Evolutionary conservation across 2,113 vertebrate species (phyloP), one percentile per base, ranked within the genome.

Genomic region (Penelope pileata): DNA sequence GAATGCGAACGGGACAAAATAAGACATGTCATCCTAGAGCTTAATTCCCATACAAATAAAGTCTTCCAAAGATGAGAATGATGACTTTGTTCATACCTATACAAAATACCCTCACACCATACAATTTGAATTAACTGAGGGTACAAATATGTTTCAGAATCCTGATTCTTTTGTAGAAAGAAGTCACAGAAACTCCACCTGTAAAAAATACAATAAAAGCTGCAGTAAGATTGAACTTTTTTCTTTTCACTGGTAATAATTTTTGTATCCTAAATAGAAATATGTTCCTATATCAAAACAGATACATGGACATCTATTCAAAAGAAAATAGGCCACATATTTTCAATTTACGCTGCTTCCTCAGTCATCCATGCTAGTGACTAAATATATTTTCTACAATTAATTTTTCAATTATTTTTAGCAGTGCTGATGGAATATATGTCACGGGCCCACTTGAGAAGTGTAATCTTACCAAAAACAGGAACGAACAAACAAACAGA

Each of bases 71-170:
- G 34, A 60, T 34, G 30, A 82, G 54, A 78, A 0, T 6, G 5
- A 27, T 12, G 0, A 43, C 40, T 9, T 69, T 22, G 10, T 26
- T 45, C 95, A 83, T 94, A 99, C 99, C 99, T 98, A 77, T 99
- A 99, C 4, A 97, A 97, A 34, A 99, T 53, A 79, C 98, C 98
- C 48, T 98, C 96, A 92, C 93, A 97, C 98, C 98, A 99, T 42
- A 99, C 94, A 43, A 98, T 94, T 81, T 98, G 98, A 59, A 99
- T 95, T 73, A 98, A 96, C 83, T 99, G 98, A 88, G 96, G 88
- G 60, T 94, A 96, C 50, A 96, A 84, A 77, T 90, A 96, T 16
- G 91, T 83, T 7, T 96, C 96, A 40, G n/a, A 43, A 29, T 96
- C 92, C 73, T 97, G 83, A 23, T 95, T 94, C 66, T 70, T 90